A percentile compares a stretch with the other conserved stretches of the same genome.
These are phyloP conservation scores for Microplitis deprimator DNA, from an alignment of 2,888 invertebrate genomes.

Conservation along the genomic window DNA sequence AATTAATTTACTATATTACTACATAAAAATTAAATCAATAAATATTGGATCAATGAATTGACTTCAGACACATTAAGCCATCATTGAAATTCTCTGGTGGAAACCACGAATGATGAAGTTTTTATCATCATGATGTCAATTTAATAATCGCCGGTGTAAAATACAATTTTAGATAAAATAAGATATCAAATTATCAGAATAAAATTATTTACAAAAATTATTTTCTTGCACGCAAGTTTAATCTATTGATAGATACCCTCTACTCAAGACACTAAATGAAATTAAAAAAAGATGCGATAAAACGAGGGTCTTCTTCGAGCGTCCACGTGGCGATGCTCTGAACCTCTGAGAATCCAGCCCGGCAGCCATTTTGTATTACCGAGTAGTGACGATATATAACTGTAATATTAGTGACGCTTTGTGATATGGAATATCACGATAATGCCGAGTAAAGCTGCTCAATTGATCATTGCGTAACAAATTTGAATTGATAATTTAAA, in stretches of 20 bases:
- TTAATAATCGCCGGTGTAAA: neutral
- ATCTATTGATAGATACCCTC: too few relatives aligned
- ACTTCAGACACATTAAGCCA: conserved; percentile 61
- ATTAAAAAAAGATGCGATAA: conserved; percentile 17
- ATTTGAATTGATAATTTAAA: neutral
- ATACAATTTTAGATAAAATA: too few relatives aligned
- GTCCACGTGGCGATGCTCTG: conserved; percentile 65
- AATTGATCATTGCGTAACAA: conserved; percentile 10
- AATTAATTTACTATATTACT: neutral
- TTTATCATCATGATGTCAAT: conserved; percentile 54
- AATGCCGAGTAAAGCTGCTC: conserved; percentile 11
- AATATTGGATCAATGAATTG: conserved; percentile 2
- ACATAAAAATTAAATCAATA: neutral
- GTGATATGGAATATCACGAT: conserved; percentile 3
- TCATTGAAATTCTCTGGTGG: conserved; percentile 62
- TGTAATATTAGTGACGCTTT: conserved; percentile 39
- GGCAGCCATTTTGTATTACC: conserved; percentile 67
- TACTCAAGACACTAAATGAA: neutral
- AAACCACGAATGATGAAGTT: conserved; percentile 62
- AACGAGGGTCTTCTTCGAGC: conserved; percentile 42
- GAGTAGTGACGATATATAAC: conserved; percentile 40
- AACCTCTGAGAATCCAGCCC: conserved; percentile 62
- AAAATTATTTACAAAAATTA: too few relatives aligned
- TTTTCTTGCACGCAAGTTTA: too few relatives aligned
- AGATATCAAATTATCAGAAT: too few relatives aligned